Conservation (phyloP, 2,797 vertebrate species). For the Erethizon dorsatum region DNA sequence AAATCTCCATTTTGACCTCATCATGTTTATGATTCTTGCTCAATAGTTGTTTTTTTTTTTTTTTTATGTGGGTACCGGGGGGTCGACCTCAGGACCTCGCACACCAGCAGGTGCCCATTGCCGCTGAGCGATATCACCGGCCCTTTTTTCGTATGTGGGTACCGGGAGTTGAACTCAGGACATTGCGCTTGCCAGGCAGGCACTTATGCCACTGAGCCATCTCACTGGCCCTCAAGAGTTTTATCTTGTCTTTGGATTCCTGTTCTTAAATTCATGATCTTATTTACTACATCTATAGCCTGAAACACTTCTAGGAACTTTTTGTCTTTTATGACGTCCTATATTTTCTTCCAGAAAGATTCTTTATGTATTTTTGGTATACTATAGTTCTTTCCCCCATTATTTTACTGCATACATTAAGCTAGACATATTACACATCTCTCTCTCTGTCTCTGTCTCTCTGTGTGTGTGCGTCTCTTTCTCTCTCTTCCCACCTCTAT, state of each 20-base stretch:
- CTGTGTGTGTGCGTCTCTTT: neutral
- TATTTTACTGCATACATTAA: neutral
- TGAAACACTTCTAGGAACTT: neutral
- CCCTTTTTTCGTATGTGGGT: too few species aligned
- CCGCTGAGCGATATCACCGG: too few species aligned
- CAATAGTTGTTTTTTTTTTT: neutral
- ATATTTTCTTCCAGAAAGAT: neutral
- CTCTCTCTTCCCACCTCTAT: neutral
- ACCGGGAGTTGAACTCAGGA: too few species aligned
- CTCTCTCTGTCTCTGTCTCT: too few species aligned
- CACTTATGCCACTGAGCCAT: too few species aligned
- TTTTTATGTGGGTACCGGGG: too few species aligned
- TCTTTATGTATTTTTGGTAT: neutral
- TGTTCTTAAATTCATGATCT: neutral
- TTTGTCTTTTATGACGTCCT: neutral
- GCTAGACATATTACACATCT: neutral
- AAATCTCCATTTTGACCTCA: neutral
- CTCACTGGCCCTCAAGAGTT: neutral
- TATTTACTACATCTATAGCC: neutral
- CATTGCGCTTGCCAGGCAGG: too few species aligned
- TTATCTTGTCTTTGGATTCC: neutral
- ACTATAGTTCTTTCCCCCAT: neutral
- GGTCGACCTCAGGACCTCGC: too few species aligned
- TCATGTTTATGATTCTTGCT: neutral
- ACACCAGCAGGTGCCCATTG: too few species aligned